These are phyloP conservation scores for Caranx ignobilis DNA, from an alignment of 2,113 vertebrate species.

Conservation along the genomic window DNA sequence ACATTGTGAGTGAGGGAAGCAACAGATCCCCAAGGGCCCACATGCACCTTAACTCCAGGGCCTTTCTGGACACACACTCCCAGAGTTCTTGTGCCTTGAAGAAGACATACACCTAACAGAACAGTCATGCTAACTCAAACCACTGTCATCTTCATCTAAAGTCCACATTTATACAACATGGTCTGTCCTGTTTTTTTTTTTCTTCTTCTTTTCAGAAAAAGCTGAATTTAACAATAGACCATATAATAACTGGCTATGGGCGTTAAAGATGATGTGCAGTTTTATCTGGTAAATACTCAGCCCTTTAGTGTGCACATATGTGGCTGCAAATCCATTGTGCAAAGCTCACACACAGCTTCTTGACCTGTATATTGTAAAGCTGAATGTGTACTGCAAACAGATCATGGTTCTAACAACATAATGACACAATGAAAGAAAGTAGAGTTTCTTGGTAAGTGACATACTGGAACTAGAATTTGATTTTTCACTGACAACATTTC, in stretches of 20 bases:
- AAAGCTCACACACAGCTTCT: constrained; percentile 27
- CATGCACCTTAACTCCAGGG: constrained; percentile 61
- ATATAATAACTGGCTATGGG: constrained; percentile 27
- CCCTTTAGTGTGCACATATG: constrained; percentile 8
- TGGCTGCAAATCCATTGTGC: constrained; percentile 16
- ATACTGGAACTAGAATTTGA: constrained; percentile 27
- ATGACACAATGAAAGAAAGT: constrained; percentile 1
- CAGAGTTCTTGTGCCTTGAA: constrained; percentile 77
- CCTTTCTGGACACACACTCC: constrained; percentile 63
- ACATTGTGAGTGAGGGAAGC: constrained; percentile 85
- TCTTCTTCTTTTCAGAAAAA: constrained; percentile 48
- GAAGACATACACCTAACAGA: constrained; percentile 45
- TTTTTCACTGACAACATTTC: constrained; percentile 45
- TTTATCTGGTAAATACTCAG: constrained; percentile 7
- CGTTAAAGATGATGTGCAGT: constrained; percentile 32
- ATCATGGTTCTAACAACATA: constrained; percentile 4
- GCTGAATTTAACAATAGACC: constrained; percentile 27
- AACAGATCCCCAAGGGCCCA: constrained; percentile 23
- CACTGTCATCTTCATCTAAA: constrained; percentile 44
- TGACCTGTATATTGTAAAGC: constrained; percentile 51
- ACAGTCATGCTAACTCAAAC: constrained; percentile 53
- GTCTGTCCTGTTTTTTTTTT: constrained; percentile 41
- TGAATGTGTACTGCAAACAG: constrained; percentile 27
- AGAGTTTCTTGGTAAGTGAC: constrained; percentile 1
- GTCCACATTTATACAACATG: neutral